phyloP scores from a whole-genome alignment of 1,140 invertebrate genomes.

The Drosophila bipectinata region DNA sequence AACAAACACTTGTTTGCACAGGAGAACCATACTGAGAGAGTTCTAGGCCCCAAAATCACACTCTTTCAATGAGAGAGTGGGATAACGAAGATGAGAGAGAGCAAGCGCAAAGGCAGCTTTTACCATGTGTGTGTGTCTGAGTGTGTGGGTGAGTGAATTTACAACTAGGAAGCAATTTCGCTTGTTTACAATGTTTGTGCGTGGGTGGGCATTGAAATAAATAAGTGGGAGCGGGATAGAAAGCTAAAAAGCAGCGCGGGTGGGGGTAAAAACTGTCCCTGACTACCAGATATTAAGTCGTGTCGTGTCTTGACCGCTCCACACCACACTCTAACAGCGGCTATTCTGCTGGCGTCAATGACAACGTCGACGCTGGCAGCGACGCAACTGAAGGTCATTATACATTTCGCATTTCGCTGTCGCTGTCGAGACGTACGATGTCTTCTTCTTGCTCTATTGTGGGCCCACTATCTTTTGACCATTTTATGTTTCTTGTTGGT shows the following conservation, averaged over 20 bases:
- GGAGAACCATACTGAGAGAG: slow-evolving; percentile 32
- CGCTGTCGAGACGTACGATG: not conserved
- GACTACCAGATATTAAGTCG: slow-evolving; percentile 69
- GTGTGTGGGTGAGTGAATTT: slow-evolving; percentile 40
- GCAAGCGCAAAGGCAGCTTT: slow-evolving; percentile 35
- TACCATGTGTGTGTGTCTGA: not conserved
- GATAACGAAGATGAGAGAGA: slow-evolving; percentile 41
- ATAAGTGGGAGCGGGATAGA: not conserved
- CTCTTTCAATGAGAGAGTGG: slow-evolving; percentile 12
- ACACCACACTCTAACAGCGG: slow-evolving; percentile 1
- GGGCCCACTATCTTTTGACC: slow-evolving; percentile 6
- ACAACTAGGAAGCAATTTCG: slow-evolving; percentile 71
- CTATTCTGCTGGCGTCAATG: slow-evolving; percentile 18
- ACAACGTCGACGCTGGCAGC: slow-evolving; percentile 28
- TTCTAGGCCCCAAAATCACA: slow-evolving; percentile 3
- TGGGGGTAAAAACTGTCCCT: slow-evolving; percentile 20
- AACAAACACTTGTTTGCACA: slow-evolving; percentile 82
- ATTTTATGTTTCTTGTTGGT: not conserved
- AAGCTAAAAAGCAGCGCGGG: not conserved
- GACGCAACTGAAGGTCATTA: slow-evolving; percentile 81
- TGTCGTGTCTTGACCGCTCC: slow-evolving; percentile 61
- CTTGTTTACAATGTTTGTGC: slow-evolving; percentile 75
- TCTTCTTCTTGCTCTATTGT: slow-evolving; percentile 4
- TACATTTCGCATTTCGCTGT: slow-evolving; percentile 47
- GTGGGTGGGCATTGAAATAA: slow-evolving; percentile 34